Evolutionary conservation across 2,797 vertebrate species (phyloP).

Genomic region (Argya squamiceps): DNA sequence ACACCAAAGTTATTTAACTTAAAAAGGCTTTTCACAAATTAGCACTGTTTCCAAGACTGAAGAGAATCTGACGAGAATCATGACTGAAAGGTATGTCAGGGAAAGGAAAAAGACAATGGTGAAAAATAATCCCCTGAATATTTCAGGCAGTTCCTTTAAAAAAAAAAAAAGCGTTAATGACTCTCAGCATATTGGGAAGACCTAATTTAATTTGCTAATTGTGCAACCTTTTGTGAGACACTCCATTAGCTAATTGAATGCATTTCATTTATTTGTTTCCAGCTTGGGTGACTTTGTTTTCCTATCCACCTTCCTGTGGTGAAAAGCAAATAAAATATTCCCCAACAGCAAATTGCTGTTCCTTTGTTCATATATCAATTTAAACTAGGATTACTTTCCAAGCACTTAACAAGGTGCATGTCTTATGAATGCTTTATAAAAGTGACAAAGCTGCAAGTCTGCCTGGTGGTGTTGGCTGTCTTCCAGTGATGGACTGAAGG

Average conservation of each 20-base stretch:
- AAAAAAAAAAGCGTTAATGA: neutral
- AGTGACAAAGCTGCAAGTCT: neutral
- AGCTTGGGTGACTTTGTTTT: conserved; percentile 31
- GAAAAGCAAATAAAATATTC: conserved; percentile 29
- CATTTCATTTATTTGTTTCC: neutral
- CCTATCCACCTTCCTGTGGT: conserved; percentile 2
- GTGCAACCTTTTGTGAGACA: neutral
- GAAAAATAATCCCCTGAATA: neutral
- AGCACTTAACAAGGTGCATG: neutral
- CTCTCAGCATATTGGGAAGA: neutral
- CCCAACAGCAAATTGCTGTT: neutral
- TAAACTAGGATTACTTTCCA: conserved; percentile 10
- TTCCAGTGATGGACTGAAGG: neutral
- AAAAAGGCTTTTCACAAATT: neutral
- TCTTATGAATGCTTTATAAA: neutral
- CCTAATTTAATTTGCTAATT: conserved; percentile 15
- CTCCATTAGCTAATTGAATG: conserved; percentile 49
- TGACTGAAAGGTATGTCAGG: neutral
- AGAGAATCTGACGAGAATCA: neutral
- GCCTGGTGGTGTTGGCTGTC: neutral
- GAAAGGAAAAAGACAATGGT: neutral
- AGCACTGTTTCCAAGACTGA: neutral
- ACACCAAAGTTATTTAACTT: neutral
- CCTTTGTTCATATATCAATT: conserved; percentile 1
- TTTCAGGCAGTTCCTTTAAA: neutral